Evolutionary conservation across 2,888 invertebrate species (phyloP), one percentile per base, ranked within the genome.

Genomic region (Autographa pulchrina): DNA sequence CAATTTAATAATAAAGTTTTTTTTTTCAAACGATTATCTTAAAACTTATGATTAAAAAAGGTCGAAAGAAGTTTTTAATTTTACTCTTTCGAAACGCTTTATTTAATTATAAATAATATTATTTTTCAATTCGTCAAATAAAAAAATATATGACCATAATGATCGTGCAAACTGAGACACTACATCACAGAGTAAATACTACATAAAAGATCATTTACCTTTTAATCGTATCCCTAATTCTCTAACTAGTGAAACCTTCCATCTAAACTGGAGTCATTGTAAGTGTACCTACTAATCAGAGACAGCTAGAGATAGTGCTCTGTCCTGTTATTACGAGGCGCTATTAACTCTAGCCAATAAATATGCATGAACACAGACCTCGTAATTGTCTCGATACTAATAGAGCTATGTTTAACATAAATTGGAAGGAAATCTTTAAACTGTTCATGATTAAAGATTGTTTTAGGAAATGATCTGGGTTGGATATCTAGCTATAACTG

Each of bases 281-380:
- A 25, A 58, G 63, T 75, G 68, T 78, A 74, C 64, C 65, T 65
- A 74, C 56, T 70, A 77, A 72, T 78, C 69, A 68, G 56, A 69
- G 68, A 38, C 48, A 62, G 64, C 52, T 38, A 35, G 35, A 35
- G 35, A 35, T 35, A 35, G 62, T 52, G 20, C 25, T 13, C 32
- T 52, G 62, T 43, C 67, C 48, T 82, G 77, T 82, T 77, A 72
- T 80, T 81, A 71, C 35, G 54, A 18, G 52, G 64, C 63, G 73
- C 75, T 75, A 73, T 73, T 60, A 69, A 72, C 68, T 56, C 62
- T 59, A 54, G 60, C 14, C 75, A 35, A 60, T 80, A 70, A 78
- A 80, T 81, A 80, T 80, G 75, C 58, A 80, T 81, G 72, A 78
- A 58, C 25, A 72, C 61, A 62, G 54, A 71, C 48, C 69, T 32